These are phyloP conservation scores for Crocidura indochinensis DNA, from an alignment of 2,797 vertebrate genomes.

Conservation along the genomic window DNA sequence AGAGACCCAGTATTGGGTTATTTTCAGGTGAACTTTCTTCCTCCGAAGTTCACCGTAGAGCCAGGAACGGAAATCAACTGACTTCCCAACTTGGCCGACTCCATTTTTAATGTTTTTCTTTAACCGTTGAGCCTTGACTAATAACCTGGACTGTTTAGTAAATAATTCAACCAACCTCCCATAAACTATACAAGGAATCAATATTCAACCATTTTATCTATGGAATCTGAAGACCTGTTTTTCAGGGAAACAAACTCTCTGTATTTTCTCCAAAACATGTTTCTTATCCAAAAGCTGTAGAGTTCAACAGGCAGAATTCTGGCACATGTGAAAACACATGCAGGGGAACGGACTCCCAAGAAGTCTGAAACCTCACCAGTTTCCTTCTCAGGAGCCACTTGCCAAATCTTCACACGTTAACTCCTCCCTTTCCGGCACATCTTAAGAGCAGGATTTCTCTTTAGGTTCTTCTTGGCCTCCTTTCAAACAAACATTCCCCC, in stretches of 20 bases:
- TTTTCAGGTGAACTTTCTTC: background rate
- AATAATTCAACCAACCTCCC: background rate
- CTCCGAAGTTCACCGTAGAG: constrained; percentile 45
- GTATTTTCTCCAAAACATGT: background rate
- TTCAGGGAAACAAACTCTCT: background rate
- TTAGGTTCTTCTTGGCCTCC: background rate
- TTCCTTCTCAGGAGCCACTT: background rate
- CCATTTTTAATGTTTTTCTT: constrained; percentile 58
- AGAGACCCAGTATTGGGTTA: constrained; percentile 17
- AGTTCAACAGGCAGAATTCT: constrained; percentile 19
- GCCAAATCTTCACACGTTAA: constrained; percentile 7
- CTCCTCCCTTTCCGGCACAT: background rate
- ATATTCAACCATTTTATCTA: background rate
- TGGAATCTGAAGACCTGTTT: background rate
- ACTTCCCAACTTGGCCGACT: constrained; percentile 1
- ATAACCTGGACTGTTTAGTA: background rate
- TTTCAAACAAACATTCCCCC: constrained; percentile 2
- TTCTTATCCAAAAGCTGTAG: background rate
- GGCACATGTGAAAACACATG: background rate
- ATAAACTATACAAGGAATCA: background rate
- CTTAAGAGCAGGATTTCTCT: background rate
- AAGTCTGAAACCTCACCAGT: background rate
- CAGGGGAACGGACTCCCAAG: background rate
- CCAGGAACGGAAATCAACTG: background rate
- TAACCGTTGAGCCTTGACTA: background rate